phyloP scores from a whole-genome alignment of 2,797 vertebrate species.

The Acridotheres tristis region DNA sequence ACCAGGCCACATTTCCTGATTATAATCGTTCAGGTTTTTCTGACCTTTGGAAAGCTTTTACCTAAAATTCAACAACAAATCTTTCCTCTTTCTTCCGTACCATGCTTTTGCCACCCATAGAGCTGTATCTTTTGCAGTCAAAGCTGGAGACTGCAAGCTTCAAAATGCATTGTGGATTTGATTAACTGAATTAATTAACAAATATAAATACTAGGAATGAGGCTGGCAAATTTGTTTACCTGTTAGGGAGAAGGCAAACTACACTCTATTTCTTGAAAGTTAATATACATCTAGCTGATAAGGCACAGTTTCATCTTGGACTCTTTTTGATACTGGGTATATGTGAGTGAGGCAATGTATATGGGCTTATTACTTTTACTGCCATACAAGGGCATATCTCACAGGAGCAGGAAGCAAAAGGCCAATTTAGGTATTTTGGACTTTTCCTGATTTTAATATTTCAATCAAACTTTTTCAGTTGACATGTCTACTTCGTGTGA shows the following conservation, averaged over 20 bases:
- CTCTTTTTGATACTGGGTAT: not conserved
- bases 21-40: not conserved
- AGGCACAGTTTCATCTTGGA: not conserved
- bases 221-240: constrained; percentile 18
- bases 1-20: not conserved
- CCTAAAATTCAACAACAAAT: not conserved
- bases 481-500: not conserved
- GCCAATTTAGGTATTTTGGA: not conserved
- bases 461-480: not conserved
- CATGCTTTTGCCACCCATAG: not conserved
- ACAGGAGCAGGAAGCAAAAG: not conserved
- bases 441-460: not conserved
- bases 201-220: not conserved
- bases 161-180: not conserved
- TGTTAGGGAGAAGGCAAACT: not conserved
- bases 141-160: not conserved
- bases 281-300: not conserved
- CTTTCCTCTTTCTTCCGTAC: not conserved
- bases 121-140: not conserved
- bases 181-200: constrained; percentile 25
- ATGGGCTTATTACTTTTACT: not conserved
- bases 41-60: not conserved
- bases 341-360: not conserved
- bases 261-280: not conserved
- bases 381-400: not conserved